These are phyloP conservation scores for Colostygia pectinataria DNA, from an alignment of 2,888 invertebrate genomes.

Conservation along the genomic window DNA sequence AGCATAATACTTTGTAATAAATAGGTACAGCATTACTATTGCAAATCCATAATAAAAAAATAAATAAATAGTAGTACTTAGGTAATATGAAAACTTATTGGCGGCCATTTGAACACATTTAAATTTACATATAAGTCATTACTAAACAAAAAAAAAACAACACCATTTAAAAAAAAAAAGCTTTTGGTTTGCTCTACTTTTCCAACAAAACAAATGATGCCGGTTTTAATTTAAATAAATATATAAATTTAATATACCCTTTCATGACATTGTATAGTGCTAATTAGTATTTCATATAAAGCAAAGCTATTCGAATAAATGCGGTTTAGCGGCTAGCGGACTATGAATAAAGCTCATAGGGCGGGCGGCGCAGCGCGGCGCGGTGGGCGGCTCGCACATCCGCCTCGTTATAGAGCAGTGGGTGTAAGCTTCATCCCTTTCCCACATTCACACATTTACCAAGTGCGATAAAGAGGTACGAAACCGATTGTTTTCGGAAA, in stretches of 20 bases:
- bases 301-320: constrained; percentile 18
- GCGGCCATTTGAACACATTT: too few relatives aligned
- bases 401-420: constrained; percentile 14
- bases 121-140: too few relatives aligned
- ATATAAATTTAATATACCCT: too few relatives aligned
- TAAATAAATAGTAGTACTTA: too few relatives aligned
- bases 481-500: constrained; percentile 23
- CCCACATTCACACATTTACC: constrained; percentile 2
- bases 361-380: constrained; percentile 37
- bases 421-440: constrained; percentile 24
- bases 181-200: too few relatives aligned
- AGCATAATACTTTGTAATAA: too few relatives aligned
- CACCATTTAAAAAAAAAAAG: too few relatives aligned
- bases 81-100: too few relatives aligned
- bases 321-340: constrained; percentile 17
- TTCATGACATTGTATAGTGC: constrained; percentile 23
- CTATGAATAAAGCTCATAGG: constrained; percentile 47
- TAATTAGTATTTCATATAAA: constrained; percentile 21
- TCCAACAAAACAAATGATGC: constrained; percentile 1
- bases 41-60: too few relatives aligned
- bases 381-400: constrained; percentile 32
- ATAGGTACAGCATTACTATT: too few relatives aligned
- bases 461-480: constrained; percentile 20
- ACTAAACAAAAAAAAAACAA: too few relatives aligned
- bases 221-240: constrained; percentile 7